Conservation (phyloP, 2,113 vertebrate genomes). For the Setophaga petechia region DNA sequence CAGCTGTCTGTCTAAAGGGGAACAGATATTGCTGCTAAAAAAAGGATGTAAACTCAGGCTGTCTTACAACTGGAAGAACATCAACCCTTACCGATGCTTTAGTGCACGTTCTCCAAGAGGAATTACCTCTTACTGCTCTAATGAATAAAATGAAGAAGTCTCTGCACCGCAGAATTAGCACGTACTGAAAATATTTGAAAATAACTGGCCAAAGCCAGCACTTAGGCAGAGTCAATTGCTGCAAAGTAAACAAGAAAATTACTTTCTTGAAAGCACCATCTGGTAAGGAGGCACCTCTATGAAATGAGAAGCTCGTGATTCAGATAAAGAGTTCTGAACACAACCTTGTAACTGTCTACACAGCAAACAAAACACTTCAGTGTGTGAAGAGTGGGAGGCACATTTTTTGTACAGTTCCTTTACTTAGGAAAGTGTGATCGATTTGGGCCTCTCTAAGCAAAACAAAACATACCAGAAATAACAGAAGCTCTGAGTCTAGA, state of each 20-base stretch:
- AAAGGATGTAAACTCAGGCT: background rate
- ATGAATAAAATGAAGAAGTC: background rate
- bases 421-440: background rate
- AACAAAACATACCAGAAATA: background rate
- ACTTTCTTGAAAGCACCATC: conserved; percentile 1
- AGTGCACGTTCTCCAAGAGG: background rate
- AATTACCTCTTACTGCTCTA: background rate
- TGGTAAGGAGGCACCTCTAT: background rate
- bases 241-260: conserved; percentile 26
- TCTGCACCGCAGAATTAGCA: background rate
- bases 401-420: background rate
- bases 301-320: background rate
- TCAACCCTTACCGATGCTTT: background rate
- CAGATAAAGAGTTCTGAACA: background rate
- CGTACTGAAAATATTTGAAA: background rate
- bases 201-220: background rate
- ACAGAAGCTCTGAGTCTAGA: background rate
- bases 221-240: background rate
- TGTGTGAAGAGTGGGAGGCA: background rate
- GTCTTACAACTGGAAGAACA: background rate
- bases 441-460: background rate
- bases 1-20: background rate
- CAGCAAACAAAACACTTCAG: background rate
- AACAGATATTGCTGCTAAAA: background rate
- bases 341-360: background rate